These are phyloP conservation scores for Anoplius nigerrimus DNA, from an alignment of 2,888 invertebrate species.

Conservation along the genomic window DNA sequence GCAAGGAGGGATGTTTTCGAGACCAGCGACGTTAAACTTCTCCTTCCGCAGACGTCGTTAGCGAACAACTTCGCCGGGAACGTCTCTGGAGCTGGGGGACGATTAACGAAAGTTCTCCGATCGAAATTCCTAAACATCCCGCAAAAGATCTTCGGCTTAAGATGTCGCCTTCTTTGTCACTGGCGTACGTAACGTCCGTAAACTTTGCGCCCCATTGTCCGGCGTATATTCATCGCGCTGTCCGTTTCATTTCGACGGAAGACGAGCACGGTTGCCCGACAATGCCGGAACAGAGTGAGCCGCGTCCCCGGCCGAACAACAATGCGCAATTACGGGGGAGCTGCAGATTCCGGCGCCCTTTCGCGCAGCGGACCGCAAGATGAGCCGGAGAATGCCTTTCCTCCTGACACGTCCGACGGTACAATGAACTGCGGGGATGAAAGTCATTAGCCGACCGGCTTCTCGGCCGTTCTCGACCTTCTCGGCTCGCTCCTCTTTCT, in stretches of 20 bases:
- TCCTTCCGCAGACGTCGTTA: no score
- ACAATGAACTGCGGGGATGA: slow-evolving; percentile 6
- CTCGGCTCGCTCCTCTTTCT: background rate
- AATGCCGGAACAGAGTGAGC: slow-evolving; percentile 4
- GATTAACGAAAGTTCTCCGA: no score
- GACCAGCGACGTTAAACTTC: no score
- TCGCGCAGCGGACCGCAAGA: slow-evolving; percentile 1
- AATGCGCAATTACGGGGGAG: slow-evolving; percentile 20
- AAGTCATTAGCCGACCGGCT: slow-evolving; percentile 8
- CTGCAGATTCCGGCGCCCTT: slow-evolving; percentile 7
- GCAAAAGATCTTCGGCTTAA: no score
- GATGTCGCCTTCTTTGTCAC: no score
- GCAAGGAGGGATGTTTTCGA: no score
- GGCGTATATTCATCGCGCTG: no score
- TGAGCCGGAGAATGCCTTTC: slow-evolving; percentile 6
- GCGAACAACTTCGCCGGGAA: no score
- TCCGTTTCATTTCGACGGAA: slow-evolving; percentile 10
- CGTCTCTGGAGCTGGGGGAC: no score
- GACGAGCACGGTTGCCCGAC: slow-evolving; percentile 4
- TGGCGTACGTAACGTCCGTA: no score
- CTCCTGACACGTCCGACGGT: slow-evolving; percentile 10
- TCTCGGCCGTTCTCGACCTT: background rate
- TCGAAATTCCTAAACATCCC: no score
- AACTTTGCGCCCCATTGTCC: no score
- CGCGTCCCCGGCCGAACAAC: background rate